A percentile compares a stretch with the other conserved stretches of the same genome.
These are phyloP conservation scores for Columba guinea DNA, from an alignment of 2,797 vertebrate species.

Conservation along the genomic window DNA sequence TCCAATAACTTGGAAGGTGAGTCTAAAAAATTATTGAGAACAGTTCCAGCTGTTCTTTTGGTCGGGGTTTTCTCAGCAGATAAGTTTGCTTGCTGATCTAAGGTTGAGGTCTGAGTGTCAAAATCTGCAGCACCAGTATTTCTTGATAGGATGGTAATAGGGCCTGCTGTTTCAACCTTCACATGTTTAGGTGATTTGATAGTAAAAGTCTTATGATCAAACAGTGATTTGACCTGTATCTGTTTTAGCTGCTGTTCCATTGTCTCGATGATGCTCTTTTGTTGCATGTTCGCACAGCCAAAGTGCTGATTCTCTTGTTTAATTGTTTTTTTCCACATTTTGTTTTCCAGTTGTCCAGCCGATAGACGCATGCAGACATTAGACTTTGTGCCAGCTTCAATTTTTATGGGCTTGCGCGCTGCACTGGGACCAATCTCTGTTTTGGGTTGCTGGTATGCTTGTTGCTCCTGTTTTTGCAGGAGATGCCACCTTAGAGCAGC, in stretches of 20 bases:
- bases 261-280: slow-evolving; percentile 90
- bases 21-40: slow-evolving; percentile 90
- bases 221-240: slow-evolving; percentile 89
- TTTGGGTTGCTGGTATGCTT: slow-evolving; percentile 78
- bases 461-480: slow-evolving; percentile 89
- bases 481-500: slow-evolving; percentile 91
- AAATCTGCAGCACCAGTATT: slow-evolving; percentile 79
- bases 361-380: slow-evolving; percentile 73
- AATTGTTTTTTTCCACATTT: slow-evolving; percentile 75
- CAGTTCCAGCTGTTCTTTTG: slow-evolving; percentile 88
- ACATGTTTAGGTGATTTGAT: slow-evolving; percentile 88
- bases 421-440: slow-evolving; percentile 68
- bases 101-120: slow-evolving; percentile 59
- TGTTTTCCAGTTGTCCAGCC: slow-evolving; percentile 73
- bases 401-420: slow-evolving; percentile 80
- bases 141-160: slow-evolving; percentile 87
- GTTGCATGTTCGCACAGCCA: slow-evolving; percentile 70
- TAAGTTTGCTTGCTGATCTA: slow-evolving; percentile 75
- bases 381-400: slow-evolving; percentile 81
- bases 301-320: slow-evolving; percentile 78
- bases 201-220: slow-evolving; percentile 88
- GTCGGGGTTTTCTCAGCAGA: slow-evolving; percentile 85
- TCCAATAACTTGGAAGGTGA: slow-evolving; percentile 94
- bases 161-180: slow-evolving; percentile 91
- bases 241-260: slow-evolving; percentile 95